Conservation (phyloP, 2,888 invertebrate species). For the Diaperis boleti region DNA sequence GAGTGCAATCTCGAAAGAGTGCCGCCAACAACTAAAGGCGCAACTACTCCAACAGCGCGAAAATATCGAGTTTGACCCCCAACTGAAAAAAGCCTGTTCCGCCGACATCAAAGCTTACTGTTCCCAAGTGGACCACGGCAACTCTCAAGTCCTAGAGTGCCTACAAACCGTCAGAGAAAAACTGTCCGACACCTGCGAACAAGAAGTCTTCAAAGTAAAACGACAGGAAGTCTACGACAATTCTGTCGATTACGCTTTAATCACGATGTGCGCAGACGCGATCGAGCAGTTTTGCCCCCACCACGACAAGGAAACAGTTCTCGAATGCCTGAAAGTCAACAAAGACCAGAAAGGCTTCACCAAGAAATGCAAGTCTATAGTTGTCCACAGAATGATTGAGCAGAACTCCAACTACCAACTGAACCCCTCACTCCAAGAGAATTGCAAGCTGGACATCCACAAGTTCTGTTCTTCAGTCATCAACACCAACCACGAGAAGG, state of each 20-base stretch:
- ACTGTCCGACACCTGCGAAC: slow-evolving; percentile 79
- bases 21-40: slow-evolving; percentile 89
- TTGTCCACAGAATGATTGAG: slow-evolving; percentile 90
- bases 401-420: slow-evolving; percentile 92
- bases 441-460: slow-evolving; percentile 86
- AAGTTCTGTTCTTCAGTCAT: slow-evolving; percentile 67
- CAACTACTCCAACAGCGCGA: slow-evolving; percentile 94
- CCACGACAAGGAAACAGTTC: slow-evolving; percentile 75
- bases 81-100: slow-evolving; percentile 84
- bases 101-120: slow-evolving; percentile 83
- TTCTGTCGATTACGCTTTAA: slow-evolving; percentile 86
- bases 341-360: slow-evolving; percentile 85
- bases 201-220: slow-evolving; percentile 86
- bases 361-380: slow-evolving; percentile 83
- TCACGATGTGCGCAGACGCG: slow-evolving; percentile 87
- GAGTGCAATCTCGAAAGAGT: slow-evolving; percentile 87
- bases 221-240: slow-evolving; percentile 89
- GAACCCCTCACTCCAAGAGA: slow-evolving; percentile 84
- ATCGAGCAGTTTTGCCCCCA: slow-evolving; percentile 87
- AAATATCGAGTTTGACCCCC: slow-evolving; percentile 87
- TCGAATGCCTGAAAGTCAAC: slow-evolving; percentile 84
- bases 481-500: slow-evolving; percentile 73
- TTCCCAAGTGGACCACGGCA: slow-evolving; percentile 75
- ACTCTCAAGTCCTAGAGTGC: slow-evolving; percentile 82
- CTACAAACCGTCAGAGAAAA: slow-evolving; percentile 73